Evolutionary conservation across 2,797 vertebrate species (phyloP).

Genomic region (Vipera ursinii): DNA sequence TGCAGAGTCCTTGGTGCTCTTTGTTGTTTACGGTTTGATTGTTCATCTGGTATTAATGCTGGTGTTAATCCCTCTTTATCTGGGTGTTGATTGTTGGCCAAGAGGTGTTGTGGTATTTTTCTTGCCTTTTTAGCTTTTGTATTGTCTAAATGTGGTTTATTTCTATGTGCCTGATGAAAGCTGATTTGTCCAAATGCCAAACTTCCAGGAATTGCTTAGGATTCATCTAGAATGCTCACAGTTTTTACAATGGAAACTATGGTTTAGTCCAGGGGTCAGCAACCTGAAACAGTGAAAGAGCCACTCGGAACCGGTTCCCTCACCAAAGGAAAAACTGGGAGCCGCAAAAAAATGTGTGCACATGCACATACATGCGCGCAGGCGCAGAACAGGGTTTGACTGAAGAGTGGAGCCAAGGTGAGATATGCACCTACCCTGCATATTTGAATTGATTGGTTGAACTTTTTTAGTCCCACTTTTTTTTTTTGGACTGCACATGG

Average conservation of each 20-base stretch:
- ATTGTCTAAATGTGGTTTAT: not conserved
- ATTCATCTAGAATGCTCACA: not conserved
- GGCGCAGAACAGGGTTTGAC: no score
- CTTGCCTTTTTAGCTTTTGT: not conserved
- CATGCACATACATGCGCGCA: no score
- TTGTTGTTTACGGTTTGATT: not conserved
- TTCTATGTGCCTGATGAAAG: not conserved
- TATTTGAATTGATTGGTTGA: no score
- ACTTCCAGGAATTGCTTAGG: not conserved
- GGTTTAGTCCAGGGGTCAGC: not conserved
- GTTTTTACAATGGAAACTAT: not conserved
- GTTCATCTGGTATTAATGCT: not conserved
- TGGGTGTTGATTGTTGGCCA: not conserved
- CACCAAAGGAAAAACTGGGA: no score
- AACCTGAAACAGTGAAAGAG: no score
- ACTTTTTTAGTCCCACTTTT: no score
- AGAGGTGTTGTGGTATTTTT: not conserved
- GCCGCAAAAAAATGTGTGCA: no score
- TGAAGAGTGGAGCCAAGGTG: no score
- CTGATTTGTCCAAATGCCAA: not conserved
- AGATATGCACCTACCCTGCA: no score
- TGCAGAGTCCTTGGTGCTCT: not conserved
- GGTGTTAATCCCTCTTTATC: not conserved
- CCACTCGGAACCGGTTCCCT: no score
- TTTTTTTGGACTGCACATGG: no score